These are phyloP conservation scores for Sinotaia quadrata DNA, from an alignment of 2,888 invertebrate species.

Conservation along the genomic window DNA sequence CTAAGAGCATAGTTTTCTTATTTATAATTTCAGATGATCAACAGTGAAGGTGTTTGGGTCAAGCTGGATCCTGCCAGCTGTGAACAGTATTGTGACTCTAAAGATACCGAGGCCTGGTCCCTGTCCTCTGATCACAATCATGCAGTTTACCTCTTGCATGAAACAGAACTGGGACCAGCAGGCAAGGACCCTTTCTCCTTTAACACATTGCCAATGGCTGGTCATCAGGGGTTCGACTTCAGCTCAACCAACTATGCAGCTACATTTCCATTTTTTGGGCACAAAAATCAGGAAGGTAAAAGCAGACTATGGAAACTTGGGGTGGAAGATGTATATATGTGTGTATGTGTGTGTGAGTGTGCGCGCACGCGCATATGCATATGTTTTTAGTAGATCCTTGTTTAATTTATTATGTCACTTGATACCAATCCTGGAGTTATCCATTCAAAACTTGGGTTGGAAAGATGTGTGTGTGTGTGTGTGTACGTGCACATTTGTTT, in stretches of 20 bases:
- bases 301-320: too few relatives aligned
- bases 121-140: constrained; percentile 79
- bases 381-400: too few relatives aligned
- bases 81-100: constrained; percentile 78
- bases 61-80: constrained; percentile 84
- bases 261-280: constrained; percentile 39
- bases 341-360: too few relatives aligned
- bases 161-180: constrained; percentile 70
- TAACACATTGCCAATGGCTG: constrained; percentile 49
- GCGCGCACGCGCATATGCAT: too few relatives aligned
- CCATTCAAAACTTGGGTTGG: too few relatives aligned
- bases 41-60: constrained; percentile 97
- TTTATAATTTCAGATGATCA: constrained; percentile 81
- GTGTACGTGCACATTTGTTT: too few relatives aligned
- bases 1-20: too few relatives aligned
- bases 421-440: too few relatives aligned
- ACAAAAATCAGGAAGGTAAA: constrained; percentile 27
- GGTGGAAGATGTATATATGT: too few relatives aligned
- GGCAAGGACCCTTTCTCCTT: constrained; percentile 60
- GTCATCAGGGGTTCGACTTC: constrained; percentile 77
- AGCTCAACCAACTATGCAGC: constrained; percentile 45
- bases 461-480: too few relatives aligned
- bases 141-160: constrained; percentile 78
- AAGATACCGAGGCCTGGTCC: constrained; percentile 82
- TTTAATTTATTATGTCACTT: too few relatives aligned